Conservation (phyloP, 2,113 vertebrate genomes). For the Eptesicus fuscus region DNA sequence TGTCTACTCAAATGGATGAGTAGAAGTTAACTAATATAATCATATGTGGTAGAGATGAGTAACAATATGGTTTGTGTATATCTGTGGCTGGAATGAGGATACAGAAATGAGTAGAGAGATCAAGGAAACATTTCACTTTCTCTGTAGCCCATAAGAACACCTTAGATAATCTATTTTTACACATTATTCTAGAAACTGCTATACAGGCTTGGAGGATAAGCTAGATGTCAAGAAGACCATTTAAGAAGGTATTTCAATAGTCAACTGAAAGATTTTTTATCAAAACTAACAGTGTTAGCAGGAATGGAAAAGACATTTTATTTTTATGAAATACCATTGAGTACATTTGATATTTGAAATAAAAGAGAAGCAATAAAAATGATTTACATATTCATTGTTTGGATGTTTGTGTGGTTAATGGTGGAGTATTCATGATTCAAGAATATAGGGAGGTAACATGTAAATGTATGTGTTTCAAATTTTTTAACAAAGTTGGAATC, state of each 20-base stretch:
- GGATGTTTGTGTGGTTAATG: neutral
- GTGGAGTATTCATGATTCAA: neutral
- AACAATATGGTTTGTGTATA: neutral
- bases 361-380: neutral
- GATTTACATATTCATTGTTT: neutral
- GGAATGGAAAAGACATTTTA: neutral
- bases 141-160: neutral
- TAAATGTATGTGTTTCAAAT: conserved; percentile 13
- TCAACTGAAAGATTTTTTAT: neutral
- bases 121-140: neutral
- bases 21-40: neutral
- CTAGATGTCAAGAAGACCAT: neutral
- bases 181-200: neutral
- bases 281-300: neutral
- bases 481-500: conserved; percentile 21
- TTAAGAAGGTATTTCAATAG: neutral
- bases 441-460: neutral
- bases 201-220: neutral
- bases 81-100: neutral
- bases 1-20: neutral
- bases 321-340: neutral
- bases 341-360: neutral
- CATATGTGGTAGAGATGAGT: neutral
- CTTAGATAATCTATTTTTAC: neutral
- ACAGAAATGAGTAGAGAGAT: neutral